These are phyloP conservation scores for Ataeniobius toweri DNA, from an alignment of 2,797 vertebrate genomes.

Conservation along the genomic window DNA sequence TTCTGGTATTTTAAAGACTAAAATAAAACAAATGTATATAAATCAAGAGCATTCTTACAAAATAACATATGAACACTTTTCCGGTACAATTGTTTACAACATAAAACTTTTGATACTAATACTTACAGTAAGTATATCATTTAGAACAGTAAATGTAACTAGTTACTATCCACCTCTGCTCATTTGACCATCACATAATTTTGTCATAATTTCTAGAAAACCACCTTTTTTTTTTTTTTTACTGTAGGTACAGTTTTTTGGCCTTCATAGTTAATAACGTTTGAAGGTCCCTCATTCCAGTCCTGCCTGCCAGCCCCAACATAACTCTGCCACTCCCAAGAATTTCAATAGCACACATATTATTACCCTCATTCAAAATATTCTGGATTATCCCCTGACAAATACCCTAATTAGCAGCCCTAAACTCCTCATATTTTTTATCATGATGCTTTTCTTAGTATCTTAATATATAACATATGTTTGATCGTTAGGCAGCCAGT, in stretches of 20 bases:
- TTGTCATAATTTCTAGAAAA: too few relatives aligned
- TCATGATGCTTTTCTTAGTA: slow-evolving; percentile 36
- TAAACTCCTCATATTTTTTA: not conserved
- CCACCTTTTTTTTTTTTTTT: too few relatives aligned
- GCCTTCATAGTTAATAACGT: not conserved
- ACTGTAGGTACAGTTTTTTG: too few relatives aligned
- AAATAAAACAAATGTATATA: not conserved
- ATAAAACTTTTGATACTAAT: too few relatives aligned
- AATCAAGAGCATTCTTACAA: not conserved
- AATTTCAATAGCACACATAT: not conserved
- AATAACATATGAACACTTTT: not conserved
- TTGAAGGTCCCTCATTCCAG: not conserved
- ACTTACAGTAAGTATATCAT: too few relatives aligned
- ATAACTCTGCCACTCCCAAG: not conserved
- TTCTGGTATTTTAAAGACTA: too few relatives aligned
- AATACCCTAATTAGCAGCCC: not conserved
- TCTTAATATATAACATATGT: slow-evolving; percentile 40
- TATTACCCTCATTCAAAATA: not conserved
- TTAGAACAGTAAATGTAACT: too few relatives aligned
- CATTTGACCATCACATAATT: too few relatives aligned
- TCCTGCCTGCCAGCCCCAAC: not conserved
- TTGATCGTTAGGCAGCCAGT: slow-evolving; percentile 36
- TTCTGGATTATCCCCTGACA: not conserved
- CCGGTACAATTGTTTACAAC: too few relatives aligned
- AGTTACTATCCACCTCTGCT: too few relatives aligned